phyloP scores from a whole-genome alignment of 2,888 invertebrate species.

The Apamea anceps region DNA sequence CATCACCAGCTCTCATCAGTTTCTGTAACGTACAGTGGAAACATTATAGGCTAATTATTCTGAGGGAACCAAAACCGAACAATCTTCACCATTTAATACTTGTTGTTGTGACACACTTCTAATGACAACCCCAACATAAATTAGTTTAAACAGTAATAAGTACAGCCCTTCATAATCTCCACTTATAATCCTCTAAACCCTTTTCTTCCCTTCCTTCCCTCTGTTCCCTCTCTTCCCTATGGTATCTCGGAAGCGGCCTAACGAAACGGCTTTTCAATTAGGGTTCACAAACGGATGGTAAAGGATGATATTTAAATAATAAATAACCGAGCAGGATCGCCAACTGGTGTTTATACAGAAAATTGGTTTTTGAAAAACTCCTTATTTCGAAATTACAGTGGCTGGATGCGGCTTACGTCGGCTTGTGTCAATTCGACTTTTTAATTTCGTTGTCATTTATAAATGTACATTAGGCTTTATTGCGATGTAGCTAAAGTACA shows the following conservation, averaged over 20 bases:
- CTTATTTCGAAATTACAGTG: slow-evolving; percentile 43
- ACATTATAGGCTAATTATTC: no score
- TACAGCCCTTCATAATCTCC: slow-evolving; percentile 29
- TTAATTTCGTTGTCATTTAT: slow-evolving; percentile 30
- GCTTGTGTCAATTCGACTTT: slow-evolving; percentile 25
- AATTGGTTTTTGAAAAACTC: slow-evolving; percentile 72
- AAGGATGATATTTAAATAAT: slow-evolving; percentile 75
- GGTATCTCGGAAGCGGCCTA: slow-evolving; percentile 20
- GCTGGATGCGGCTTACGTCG: slow-evolving; percentile 21
- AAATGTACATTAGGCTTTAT: background rate
- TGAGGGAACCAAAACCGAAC: no score
- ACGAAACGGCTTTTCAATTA: slow-evolving; percentile 59
- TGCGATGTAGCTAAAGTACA: background rate
- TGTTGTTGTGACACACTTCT: background rate
- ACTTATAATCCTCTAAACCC: slow-evolving; percentile 26
- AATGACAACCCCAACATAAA: slow-evolving; percentile 17
- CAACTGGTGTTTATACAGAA: slow-evolving; percentile 74
- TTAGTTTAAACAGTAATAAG: slow-evolving; percentile 38
- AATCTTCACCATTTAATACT: background rate
- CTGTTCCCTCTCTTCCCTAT: slow-evolving; percentile 7
- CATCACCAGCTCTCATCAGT: no score
- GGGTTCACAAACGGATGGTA: slow-evolving; percentile 44
- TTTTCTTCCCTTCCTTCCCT: background rate
- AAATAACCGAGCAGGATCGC: slow-evolving; percentile 67
- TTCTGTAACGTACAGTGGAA: no score